These are phyloP conservation scores for Semotilus atromaculatus DNA, from an alignment of 2,797 vertebrate species.

Conservation along the genomic window DNA sequence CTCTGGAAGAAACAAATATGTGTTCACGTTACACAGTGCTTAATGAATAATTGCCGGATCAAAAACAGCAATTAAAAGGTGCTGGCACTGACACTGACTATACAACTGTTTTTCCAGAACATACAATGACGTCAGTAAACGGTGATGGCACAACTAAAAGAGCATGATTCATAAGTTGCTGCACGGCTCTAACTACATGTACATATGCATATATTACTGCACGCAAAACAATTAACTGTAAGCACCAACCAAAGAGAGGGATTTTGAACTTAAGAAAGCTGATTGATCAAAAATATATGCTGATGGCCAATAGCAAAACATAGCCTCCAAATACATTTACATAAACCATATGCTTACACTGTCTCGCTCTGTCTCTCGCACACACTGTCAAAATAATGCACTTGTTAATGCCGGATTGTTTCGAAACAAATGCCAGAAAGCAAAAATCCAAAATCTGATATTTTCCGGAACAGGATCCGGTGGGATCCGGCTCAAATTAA, in stretches of 20 bases:
- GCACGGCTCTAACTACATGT: background rate
- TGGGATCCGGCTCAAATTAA: background rate
- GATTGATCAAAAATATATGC: background rate
- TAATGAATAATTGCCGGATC: too few relatives aligned
- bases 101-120: too few relatives aligned
- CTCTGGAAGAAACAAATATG: background rate
- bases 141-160: background rate
- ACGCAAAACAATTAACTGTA: background rate
- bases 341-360: background rate
- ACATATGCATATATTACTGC: background rate
- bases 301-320: background rate
- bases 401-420: background rate
- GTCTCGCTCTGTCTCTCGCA: background rate
- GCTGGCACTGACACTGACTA: too few relatives aligned
- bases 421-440: background rate
- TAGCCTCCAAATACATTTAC: background rate
- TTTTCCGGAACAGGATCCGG: background rate
- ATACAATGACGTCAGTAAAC: too few relatives aligned
- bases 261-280: background rate
- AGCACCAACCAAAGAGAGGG: background rate
- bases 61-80: background rate
- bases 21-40: background rate
- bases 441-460: background rate
- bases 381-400: background rate
- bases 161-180: background rate